A percentile compares a stretch with the other conserved stretches of the same genome.
Evolutionary conservation across 2,888 invertebrate genomes (phyloP).

Genomic region (Euzetes globulus): DNA sequence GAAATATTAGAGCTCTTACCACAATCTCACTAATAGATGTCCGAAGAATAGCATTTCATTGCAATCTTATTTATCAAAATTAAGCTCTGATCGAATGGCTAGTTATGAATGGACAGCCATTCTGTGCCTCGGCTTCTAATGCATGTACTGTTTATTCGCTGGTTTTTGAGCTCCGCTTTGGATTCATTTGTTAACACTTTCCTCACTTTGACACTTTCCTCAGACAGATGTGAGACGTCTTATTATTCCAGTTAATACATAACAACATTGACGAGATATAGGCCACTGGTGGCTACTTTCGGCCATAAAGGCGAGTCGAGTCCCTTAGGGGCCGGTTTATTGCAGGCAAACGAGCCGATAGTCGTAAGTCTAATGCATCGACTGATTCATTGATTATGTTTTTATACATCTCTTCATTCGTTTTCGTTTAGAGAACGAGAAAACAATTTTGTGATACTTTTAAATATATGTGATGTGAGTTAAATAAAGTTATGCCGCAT

Average conservation of each 20-base stretch:
- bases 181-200: too few relatives aligned
- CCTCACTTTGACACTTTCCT: too few relatives aligned
- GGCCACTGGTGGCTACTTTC: neutral
- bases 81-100: neutral
- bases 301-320: neutral
- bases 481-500: constrained; percentile 26
- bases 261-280: neutral
- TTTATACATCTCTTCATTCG: neutral
- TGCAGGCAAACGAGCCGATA: neutral
- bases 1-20: constrained; percentile 1
- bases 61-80: constrained; percentile 1
- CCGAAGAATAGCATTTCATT: neutral
- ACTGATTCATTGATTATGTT: neutral
- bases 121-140: neutral
- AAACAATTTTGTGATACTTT: constrained; percentile 19
- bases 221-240: too few relatives aligned
- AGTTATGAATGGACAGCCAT: neutral
- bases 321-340: neutral
- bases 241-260: too few relatives aligned
- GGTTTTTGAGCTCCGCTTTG: too few relatives aligned
- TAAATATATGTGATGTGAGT: constrained; percentile 15
- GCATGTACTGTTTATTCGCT: neutral
- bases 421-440: constrained; percentile 9
- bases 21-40: constrained; percentile 12
- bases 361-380: neutral